These are phyloP conservation scores for Meriones psammophilus DNA, from an alignment of 2,797 vertebrate species.

Conservation along the genomic window DNA sequence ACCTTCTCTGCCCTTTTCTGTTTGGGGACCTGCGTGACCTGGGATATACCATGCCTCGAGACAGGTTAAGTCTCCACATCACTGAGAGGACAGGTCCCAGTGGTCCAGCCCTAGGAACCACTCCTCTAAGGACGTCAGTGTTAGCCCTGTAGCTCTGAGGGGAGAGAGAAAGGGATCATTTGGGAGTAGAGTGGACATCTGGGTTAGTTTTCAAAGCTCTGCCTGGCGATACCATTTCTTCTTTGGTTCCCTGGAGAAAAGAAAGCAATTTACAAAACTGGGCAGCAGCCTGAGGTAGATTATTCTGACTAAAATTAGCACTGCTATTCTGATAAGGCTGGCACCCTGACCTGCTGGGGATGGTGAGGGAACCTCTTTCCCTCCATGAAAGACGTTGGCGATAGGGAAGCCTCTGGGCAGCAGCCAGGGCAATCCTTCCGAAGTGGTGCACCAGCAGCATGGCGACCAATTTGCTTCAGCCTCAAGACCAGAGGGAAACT, in stretches of 20 bases:
- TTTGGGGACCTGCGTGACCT: neutral
- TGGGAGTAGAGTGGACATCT: conserved; percentile 29
- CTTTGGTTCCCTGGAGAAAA: conserved; percentile 73
- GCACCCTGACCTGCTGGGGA: conserved; percentile 52
- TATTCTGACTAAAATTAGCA: conserved; percentile 82
- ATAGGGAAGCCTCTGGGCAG: neutral
- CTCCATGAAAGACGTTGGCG: neutral
- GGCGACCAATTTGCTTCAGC: neutral
- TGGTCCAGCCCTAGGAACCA: conserved; percentile 2
- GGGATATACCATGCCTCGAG: neutral
- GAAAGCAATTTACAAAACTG: conserved; percentile 79
- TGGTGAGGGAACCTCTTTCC: neutral
- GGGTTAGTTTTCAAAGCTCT: conserved; percentile 54
- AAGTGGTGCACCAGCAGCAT: neutral
- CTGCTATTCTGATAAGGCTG: conserved; percentile 60
- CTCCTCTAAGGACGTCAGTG: neutral
- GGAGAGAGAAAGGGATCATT: neutral
- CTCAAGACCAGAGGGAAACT: neutral
- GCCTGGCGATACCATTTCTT: conserved; percentile 33
- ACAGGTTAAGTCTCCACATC: neutral
- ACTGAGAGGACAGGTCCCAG: neutral
- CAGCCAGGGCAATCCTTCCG: neutral
- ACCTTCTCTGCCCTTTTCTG: neutral
- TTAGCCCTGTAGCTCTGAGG: neutral
- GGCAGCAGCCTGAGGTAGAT: conserved; percentile 72